These are phyloP conservation scores for Schlechtendalia chinensis DNA, from an alignment of 1,140 invertebrate genomes.

Conservation along the genomic window DNA sequence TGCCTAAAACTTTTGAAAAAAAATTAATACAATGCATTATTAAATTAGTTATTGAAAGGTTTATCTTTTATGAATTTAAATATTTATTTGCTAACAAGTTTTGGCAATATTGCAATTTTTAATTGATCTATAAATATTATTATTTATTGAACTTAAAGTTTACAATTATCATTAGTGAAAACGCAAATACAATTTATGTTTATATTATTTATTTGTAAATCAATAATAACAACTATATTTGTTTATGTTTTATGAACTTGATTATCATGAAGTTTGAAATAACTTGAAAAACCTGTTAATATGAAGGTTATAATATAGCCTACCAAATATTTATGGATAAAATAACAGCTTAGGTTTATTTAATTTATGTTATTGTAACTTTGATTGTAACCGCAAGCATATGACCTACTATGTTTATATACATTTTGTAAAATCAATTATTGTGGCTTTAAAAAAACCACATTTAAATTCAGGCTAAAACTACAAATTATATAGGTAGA, in stretches of 20 bases:
- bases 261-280: slow-evolving; percentile 12
- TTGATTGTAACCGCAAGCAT: not conserved
- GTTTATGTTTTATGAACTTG: slow-evolving; percentile 14
- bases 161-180: too few species aligned
- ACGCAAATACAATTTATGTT: not conserved
- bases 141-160: too few species aligned
- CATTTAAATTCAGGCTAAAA: not conserved
- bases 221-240: slow-evolving; percentile 17
- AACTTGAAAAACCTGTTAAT: slow-evolving; percentile 26
- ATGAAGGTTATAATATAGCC: not conserved
- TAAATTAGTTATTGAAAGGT: too few species aligned
- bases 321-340: slow-evolving; percentile 1
- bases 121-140: not conserved
- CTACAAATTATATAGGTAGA: not conserved
- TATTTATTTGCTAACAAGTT: too few species aligned
- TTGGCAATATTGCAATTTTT: too few species aligned
- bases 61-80: too few species aligned
- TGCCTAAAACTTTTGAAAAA: too few species aligned
- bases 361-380: not conserved
- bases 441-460: slow-evolving; percentile 11
- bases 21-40: too few species aligned
- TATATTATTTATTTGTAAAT: not conserved
- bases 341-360: not conserved
- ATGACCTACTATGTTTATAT: not conserved
- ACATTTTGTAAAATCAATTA: not conserved